A percentile compares a stretch with the other conserved stretches of the same genome.
Conservation (phyloP, 2,888 invertebrate genomes). For the Drosophila nr. fundita region DNA sequence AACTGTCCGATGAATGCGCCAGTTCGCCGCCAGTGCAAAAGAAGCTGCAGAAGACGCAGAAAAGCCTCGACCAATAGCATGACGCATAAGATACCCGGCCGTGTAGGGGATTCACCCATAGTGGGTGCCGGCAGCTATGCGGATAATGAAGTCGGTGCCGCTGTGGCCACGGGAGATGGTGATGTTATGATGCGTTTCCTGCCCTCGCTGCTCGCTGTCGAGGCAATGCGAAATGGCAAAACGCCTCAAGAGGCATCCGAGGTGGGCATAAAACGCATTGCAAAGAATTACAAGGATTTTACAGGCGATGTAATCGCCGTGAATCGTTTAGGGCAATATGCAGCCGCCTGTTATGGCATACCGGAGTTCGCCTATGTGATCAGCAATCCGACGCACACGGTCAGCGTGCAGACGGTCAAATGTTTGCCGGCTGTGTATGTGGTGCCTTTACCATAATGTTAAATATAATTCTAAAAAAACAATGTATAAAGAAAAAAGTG, state of each 20-base stretch:
- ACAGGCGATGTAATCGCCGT: constrained; percentile 93
- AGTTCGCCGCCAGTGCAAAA: constrained; percentile 27
- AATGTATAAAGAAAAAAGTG: neutral
- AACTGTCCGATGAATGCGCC: constrained; percentile 73
- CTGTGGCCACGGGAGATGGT: constrained; percentile 96
- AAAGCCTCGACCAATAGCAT: constrained; percentile 95
- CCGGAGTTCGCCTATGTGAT: constrained; percentile 88
- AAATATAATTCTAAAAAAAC: neutral
- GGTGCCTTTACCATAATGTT: constrained; percentile 9
- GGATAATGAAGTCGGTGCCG: constrained; percentile 93
- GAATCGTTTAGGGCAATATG: constrained; percentile 90
- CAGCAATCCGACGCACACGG: constrained; percentile 56
- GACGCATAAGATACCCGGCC: constrained; percentile 95
- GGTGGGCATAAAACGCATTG: constrained; percentile 90
- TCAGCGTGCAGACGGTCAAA: constrained; percentile 42
- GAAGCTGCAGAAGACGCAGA: constrained; percentile 41
- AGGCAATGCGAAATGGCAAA: constrained; percentile 93
- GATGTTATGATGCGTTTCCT: constrained; percentile 98
- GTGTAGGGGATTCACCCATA: constrained; percentile 86
- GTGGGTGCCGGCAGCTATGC: constrained; percentile 98
- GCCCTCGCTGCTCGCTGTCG: constrained; percentile 96
- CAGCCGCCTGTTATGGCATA: constrained; percentile 93
- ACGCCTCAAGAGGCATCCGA: constrained; percentile 90
- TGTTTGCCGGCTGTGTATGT: constrained; percentile 38
- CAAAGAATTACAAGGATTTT: constrained; percentile 91